phyloP scores from a whole-genome alignment of 2,888 invertebrate genomes.

The Agapostemon virescens region DNA sequence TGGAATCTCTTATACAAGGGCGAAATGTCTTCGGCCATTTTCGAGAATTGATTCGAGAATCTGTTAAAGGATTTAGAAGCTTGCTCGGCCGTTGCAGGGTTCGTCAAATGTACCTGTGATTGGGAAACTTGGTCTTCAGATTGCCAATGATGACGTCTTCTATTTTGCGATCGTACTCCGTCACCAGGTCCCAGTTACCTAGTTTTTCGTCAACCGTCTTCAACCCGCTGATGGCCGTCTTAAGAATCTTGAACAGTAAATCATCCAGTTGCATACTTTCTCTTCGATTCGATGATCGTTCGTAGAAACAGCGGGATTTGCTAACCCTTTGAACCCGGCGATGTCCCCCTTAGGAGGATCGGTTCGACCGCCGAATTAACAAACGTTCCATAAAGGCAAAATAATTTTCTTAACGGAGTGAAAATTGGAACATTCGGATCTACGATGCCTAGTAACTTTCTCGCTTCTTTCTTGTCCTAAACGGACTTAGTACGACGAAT shows the following conservation, averaged over 20 bases:
- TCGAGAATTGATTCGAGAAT: neutral
- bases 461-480: too few species aligned
- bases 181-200: slow-evolving; percentile 89
- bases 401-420: too few species aligned
- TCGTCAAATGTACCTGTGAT: slow-evolving; percentile 83
- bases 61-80: neutral
- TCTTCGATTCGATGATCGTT: neutral
- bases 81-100: neutral
- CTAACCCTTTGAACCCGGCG: neutral
- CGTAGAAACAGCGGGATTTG: neutral
- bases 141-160: slow-evolving; percentile 87
- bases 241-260: slow-evolving; percentile 69
- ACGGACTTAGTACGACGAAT: too few species aligned
- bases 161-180: slow-evolving; percentile 89
- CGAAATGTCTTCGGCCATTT: neutral
- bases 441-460: too few species aligned
- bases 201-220: slow-evolving; percentile 83
- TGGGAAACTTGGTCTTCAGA: slow-evolving; percentile 83
- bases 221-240: slow-evolving; percentile 66
- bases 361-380: too few species aligned
- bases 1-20: neutral
- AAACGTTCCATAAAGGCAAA: too few species aligned
- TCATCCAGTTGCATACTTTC: slow-evolving; percentile 11
- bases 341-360: neutral
- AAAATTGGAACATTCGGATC: too few species aligned